These are phyloP conservation scores for Laspeyria flexula DNA, from an alignment of 2,888 invertebrate species.

Conservation along the genomic window DNA sequence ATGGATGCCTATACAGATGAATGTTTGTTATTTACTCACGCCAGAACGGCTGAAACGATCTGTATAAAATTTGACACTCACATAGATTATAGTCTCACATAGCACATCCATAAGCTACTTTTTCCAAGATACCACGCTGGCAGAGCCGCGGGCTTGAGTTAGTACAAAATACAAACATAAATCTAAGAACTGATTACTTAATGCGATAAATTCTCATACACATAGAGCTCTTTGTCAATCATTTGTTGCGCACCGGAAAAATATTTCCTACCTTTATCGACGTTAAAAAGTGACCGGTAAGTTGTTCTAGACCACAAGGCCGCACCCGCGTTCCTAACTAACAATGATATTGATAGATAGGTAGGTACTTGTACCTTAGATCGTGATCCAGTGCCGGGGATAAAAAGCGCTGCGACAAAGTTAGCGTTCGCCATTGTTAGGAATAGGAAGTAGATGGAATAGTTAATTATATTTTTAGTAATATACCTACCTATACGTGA, in stretches of 20 bases:
- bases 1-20: no score
- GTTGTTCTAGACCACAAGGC: conserved; percentile 48
- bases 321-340: conserved; percentile 50
- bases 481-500: no score
- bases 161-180: not conserved
- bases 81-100: no score
- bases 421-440: not conserved
- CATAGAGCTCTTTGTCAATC: conserved; percentile 7
- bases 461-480: not conserved
- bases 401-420: conserved; percentile 13
- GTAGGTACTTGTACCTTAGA: conserved; percentile 18
- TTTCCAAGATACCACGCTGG: no score
- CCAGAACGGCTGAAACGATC: no score
- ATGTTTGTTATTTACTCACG: no score
- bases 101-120: no score
- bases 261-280: conserved; percentile 24
- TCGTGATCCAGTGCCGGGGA: conserved; percentile 38
- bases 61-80: no score
- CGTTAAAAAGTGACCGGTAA: conserved; percentile 27
- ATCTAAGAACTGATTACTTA: not conserved
- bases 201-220: not conserved
- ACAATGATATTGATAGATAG: conserved; percentile 39
- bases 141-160: no score
- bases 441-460: not conserved
- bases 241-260: conserved; percentile 35